These are phyloP conservation scores for Sebastes schlegelii DNA, from an alignment of 2,113 vertebrate species.

Conservation along the genomic window DNA sequence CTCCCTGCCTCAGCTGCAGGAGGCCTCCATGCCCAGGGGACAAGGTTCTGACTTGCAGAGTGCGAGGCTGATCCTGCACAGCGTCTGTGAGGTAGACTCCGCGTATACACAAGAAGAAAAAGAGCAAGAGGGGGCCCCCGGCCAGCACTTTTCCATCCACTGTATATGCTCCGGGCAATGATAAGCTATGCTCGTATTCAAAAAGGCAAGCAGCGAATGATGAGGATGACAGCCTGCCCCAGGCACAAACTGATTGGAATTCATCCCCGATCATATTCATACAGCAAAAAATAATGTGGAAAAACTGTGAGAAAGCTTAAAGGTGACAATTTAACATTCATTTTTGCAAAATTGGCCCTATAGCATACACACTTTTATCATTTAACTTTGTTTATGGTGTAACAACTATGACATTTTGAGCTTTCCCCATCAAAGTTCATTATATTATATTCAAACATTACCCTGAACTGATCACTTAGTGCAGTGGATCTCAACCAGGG, in stretches of 20 bases:
- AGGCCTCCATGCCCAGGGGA: constrained; percentile 59
- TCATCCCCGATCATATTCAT: constrained; percentile 2
- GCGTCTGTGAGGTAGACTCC: constrained; percentile 46
- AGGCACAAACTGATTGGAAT: neutral
- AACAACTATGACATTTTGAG: neutral
- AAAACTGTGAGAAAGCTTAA: neutral
- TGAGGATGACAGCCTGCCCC: constrained; percentile 10
- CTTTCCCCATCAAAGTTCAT: neutral
- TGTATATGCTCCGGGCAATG: constrained; percentile 33
- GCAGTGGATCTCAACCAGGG: neutral
- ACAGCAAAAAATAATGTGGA: neutral
- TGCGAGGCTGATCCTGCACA: constrained; percentile 64
- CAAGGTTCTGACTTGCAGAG: constrained; percentile 42
- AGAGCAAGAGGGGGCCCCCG: constrained; percentile 6
- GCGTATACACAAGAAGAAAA: constrained; percentile 28
- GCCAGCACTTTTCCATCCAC: constrained; percentile 31
- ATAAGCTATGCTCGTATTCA: constrained; percentile 8
- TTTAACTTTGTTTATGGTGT: neutral
- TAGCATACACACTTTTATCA: neutral
- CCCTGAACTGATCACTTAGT: neutral
- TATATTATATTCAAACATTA: neutral
- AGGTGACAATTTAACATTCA: neutral
- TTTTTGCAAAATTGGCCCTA: neutral
- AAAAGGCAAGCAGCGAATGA: constrained; percentile 11
- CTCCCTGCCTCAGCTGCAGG: constrained; percentile 59